Conservation (phyloP, 2,113 vertebrate species). For the Ardeotis arabs region DNA sequence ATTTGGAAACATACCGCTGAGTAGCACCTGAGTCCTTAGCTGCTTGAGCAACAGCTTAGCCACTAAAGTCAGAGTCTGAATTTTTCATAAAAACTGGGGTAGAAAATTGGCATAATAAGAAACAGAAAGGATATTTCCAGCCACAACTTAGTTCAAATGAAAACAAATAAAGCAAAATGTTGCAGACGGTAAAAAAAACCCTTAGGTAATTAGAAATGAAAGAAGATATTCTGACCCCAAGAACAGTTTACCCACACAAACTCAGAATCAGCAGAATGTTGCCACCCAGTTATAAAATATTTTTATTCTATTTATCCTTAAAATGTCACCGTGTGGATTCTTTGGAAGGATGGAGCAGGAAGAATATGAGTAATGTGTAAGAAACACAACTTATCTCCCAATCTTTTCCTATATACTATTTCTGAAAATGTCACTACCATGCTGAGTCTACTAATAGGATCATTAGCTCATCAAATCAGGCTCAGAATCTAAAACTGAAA, state of each 20-base stretch:
- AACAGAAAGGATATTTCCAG: not conserved
- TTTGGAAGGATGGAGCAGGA: conserved; percentile 1
- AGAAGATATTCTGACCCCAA: conserved; percentile 4
- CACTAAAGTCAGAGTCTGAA: not conserved
- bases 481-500: conserved; percentile 57
- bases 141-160: conserved; percentile 8
- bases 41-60: not conserved
- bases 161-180: conserved; percentile 37
- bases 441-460: conserved; percentile 70
- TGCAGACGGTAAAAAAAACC: not conserved
- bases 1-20: not conserved
- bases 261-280: conserved; percentile 51
- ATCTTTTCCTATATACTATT: conserved; percentile 41
- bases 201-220: conserved; percentile 20
- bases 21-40: not conserved
- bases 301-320: conserved; percentile 59
- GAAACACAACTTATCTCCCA: conserved; percentile 1
- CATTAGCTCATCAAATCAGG: conserved; percentile 69
- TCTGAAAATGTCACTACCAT: conserved; percentile 68
- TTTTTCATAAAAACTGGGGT: not conserved
- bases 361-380: conserved; percentile 32
- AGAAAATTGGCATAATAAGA: not conserved
- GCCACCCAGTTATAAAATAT: conserved; percentile 45
- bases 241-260: conserved; percentile 10
- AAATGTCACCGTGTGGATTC: conserved; percentile 46